Evolutionary conservation across 2,113 vertebrate species (phyloP), one percentile per base, ranked within the genome.

Genomic region (Scartelaos histophorus): DNA sequence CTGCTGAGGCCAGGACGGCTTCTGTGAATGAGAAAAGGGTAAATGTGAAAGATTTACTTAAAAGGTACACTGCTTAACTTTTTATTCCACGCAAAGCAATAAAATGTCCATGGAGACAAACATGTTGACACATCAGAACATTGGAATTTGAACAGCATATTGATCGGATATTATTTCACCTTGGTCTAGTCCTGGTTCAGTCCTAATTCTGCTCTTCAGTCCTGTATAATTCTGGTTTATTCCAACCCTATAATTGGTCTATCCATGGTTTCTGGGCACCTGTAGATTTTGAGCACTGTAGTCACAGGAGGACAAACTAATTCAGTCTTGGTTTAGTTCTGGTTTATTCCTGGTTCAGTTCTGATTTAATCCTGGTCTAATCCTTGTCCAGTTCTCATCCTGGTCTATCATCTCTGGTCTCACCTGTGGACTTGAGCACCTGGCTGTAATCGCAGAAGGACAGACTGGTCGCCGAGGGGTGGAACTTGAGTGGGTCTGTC

Each of bases 401-500:
- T 15, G 46, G 47, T 17, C 16, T 43, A 53, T 17, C 17, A 19
- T 54, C 51, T n/a, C 51, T 2, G 7, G 51, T 17, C 47, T 54
- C 51, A 54, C 51, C 51, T 54, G 51, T 90, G 56, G 90, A 89
- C 82, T 92, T 89, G 67, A 93, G 86, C 74, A 84, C 91, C 83
- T 93, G 93, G 81, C 92, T 90, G 86, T 93, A 94, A 89, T 92
- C 93, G 77, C 89, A 92, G 91, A 93, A 94, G 25, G 91, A 91
- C 60, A 91, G 71, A 74, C 87, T 89, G 0, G 90, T 60, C 12
- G 87, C 89, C 66, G 87, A 92, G 71, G 85, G 91, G 89, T 90
- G 73, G 81, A 88, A 95, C 73, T 95, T 87, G 10, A 95, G 91
- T 0, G 95, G 95, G 78, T 97, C 96, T 0, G 95, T 96, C 88